Evolutionary conservation across 2,797 vertebrate genomes (phyloP), one percentile per base, ranked within the genome.

Genomic region (Silurus aristotelis): DNA sequence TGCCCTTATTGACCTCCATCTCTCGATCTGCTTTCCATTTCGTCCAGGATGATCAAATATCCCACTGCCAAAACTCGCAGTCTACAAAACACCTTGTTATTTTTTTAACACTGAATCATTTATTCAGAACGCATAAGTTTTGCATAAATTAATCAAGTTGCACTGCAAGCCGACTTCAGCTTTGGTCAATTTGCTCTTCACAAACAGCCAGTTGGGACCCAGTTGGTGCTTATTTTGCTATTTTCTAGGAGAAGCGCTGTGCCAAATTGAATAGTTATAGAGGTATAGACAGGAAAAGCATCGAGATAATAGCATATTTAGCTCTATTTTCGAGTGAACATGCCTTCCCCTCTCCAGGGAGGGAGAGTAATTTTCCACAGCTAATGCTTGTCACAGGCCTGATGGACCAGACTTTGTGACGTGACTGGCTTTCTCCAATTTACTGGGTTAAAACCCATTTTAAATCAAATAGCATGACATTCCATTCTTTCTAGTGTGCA

Each of bases 81-180:
- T 83, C 27, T 83, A 55, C 66, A 83, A 88, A 73, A 56, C 38
- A 38, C 55, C 84, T 87, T 27, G 43, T 87, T 87, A 80, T 87
- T 82, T 56, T 56, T 86, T 86, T 52, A 63, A 67, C 73, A 12
- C 48, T 87, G 83, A 86, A 86, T 85, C 79, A 85, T 75, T 90
- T 87, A 80, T 87, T 75, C 80, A 82, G 79, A 73, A 81, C 83
- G 64, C 86, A 86, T 83, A 46, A 83, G 84, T 88, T 77, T 86
- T 89, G 79, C 85, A 90, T 88, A 87, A 88, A 89, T 89, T 87
- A 87, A 88, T 87, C 63, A 76, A 84, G 82, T 86, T 88, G 82
- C 84, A 86, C 87, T 87, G 89, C 87, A 84, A 85, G 75, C 80
- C 6, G 43, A 15, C 82, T 80, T 84, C 38, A 73, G 52, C 84